Percentiles rank a stretch among this genome's conserved stretches.
Conservation (phyloP, 2,797 vertebrate genomes). For the Petrocephalus sullivani region DNA sequence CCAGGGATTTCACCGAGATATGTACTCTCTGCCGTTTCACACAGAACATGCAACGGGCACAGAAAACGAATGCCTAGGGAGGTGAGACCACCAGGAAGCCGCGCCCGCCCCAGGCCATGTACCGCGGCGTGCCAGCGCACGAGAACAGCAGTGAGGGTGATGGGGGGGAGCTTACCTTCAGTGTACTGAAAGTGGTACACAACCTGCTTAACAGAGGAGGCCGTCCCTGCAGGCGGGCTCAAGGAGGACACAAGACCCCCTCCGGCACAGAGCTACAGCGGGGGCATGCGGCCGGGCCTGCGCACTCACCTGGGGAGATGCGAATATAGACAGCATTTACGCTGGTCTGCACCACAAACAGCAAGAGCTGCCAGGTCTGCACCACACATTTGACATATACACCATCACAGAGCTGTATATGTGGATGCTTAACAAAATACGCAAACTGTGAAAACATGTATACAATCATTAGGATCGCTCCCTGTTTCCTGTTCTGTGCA, state of each 20-base stretch:
- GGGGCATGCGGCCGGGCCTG: constrained; percentile 83
- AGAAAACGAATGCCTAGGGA: constrained; percentile 55
- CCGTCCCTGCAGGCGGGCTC: constrained; percentile 83
- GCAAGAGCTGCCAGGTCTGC: constrained; percentile 73
- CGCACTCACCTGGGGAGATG: constrained; percentile 82
- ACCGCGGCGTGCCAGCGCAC: constrained; percentile 55
- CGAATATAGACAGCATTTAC: constrained; percentile 90
- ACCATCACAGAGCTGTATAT: constrained; percentile 46
- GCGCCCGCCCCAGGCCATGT: constrained; percentile 51
- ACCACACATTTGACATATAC: constrained; percentile 52
- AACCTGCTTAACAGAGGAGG: constrained; percentile 87
- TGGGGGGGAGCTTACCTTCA: constrained; percentile 82
- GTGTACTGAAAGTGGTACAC: constrained; percentile 86
- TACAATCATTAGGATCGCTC: constrained; percentile 19
- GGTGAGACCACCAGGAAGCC: constrained; percentile 60
- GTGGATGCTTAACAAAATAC: constrained; percentile 4
- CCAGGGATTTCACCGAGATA: neutral
- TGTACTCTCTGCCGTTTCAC: constrained; percentile 23
- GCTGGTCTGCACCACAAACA: constrained; percentile 72
- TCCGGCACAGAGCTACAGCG: constrained; percentile 82
- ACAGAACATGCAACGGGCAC: constrained; percentile 66
- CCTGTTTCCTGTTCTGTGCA: constrained; percentile 53
- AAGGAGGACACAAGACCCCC: constrained; percentile 76
- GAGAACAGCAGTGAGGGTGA: constrained; percentile 71
- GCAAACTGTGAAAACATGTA: constrained; percentile 13